phyloP scores from a whole-genome alignment of 2,113 vertebrate genomes.

The Chloebia gouldiae region DNA sequence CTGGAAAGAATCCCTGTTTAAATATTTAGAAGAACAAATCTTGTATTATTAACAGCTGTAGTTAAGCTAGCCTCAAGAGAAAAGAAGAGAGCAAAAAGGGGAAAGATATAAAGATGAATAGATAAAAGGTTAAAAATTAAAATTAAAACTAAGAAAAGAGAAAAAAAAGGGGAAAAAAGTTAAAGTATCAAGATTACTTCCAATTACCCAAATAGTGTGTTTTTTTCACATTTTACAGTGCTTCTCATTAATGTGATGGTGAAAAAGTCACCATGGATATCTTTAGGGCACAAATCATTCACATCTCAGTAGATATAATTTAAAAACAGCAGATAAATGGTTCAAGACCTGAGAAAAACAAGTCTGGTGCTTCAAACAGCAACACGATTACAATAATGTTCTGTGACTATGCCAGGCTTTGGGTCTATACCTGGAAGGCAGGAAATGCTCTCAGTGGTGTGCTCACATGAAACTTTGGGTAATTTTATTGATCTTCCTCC shows the following conservation, averaged over 20 bases:
- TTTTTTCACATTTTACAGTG: neutral
- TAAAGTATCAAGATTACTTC: neutral
- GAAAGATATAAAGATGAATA: neutral
- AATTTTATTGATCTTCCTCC: neutral
- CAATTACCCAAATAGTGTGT: neutral
- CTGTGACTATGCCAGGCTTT: neutral
- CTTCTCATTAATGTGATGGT: neutral
- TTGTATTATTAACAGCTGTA: constrained; percentile 35
- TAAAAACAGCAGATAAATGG: neutral
- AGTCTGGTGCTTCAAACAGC: neutral
- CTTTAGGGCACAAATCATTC: neutral
- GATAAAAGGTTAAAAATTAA: neutral
- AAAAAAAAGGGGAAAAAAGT: neutral
- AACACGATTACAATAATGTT: neutral
- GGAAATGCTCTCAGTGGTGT: neutral
- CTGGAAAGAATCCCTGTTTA: constrained; percentile 58
- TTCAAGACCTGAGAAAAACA: neutral
- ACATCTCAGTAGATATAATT: neutral
- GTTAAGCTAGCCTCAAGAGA: neutral
- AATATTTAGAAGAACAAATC: constrained; percentile 63
- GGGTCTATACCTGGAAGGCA: neutral
- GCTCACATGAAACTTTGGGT: neutral
- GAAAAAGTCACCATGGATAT: neutral
- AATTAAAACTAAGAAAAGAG: neutral
- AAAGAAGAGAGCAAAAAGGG: neutral